Conservation (phyloP, 2,113 vertebrate genomes). For the Oenanthe melanoleuca region DNA sequence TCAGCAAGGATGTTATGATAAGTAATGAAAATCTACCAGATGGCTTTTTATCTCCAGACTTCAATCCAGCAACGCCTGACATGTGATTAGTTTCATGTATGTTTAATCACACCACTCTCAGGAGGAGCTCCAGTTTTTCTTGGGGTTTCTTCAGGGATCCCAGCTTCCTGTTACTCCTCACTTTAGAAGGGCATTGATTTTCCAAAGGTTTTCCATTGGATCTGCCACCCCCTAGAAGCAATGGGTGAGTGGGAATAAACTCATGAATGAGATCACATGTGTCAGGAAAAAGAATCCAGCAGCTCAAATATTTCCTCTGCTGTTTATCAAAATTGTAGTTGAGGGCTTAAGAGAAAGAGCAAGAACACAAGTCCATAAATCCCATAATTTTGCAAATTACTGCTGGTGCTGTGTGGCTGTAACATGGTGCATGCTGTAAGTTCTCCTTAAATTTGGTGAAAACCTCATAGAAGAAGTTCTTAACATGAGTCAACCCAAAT, state of each 20-base stretch:
- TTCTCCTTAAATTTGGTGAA: not conserved
- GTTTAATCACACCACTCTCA: not conserved
- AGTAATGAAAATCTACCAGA: conserved; percentile 28
- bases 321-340: not conserved
- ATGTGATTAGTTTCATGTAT: not conserved
- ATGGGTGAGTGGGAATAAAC: not conserved
- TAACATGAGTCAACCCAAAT: not conserved
- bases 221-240: not conserved
- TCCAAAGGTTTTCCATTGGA: not conserved
- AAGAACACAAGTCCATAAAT: not conserved
- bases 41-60: not conserved
- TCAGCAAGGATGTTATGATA: not conserved
- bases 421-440: fast-evolving
- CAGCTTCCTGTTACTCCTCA: not conserved
- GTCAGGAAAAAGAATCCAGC: not conserved
- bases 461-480: not conserved
- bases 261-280: not conserved
- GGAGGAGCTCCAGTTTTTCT: not conserved
- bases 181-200: not conserved
- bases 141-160: not conserved
- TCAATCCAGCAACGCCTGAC: not conserved
- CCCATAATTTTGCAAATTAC: not conserved
- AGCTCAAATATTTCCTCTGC: not conserved
- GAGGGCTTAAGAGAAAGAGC: not conserved
- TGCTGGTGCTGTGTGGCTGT: not conserved